Base-by-base conservation (phyloP, 2,888 invertebrate genomes). In the Drosophila neoperkinsi region DNA sequence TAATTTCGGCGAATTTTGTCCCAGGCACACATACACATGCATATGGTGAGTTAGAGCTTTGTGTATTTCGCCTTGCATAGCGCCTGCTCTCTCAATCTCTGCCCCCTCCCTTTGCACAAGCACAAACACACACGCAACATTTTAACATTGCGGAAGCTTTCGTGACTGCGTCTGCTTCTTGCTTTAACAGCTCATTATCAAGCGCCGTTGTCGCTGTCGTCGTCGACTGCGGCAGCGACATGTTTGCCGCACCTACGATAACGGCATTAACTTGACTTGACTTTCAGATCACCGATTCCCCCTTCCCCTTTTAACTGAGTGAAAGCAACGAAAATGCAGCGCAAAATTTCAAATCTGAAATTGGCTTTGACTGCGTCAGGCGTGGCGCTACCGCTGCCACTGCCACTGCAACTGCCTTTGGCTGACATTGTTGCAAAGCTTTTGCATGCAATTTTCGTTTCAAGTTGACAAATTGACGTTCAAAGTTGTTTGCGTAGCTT, bases 401-500 rank as follows among this genome's bases (percentile, higher is more conserved):
- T 65, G 71, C 64, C 57, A 38, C 38, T 63, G 67, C 57, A 58
- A 61, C 53, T 64, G 67, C 71, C 50, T 41, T 50, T 59, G 63
- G 65, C 71, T 68, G 56, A 53, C 59, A 61, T 63, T 58, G 71
- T 57, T 74, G 85, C 73, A 83, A 73, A 88, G 75, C 79, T 84
- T 46, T 89, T 90, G 73, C 90, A 89, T 87, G 90, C 84, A 84
- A 90, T 87, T 90, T 84, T 89, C 88, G 80, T 82, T 84, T 76
- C 75, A 77, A 87, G 90, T 90, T 87, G 87, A 87, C 90, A 87
- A 87, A 87, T 87, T 90, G 90, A 89, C 90, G 85, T 87, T 80
- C 90, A 87, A 87, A 87, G 82, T 90, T 87, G 91, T 87, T 90
- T 89, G 91, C 88, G 82, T 88, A 80, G 90, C 88, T 79, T 82